A percentile compares a stretch with the other conserved stretches of the same genome.
Conservation (phyloP, 2,888 invertebrate genomes). For the Platycheirus albimanus region DNA sequence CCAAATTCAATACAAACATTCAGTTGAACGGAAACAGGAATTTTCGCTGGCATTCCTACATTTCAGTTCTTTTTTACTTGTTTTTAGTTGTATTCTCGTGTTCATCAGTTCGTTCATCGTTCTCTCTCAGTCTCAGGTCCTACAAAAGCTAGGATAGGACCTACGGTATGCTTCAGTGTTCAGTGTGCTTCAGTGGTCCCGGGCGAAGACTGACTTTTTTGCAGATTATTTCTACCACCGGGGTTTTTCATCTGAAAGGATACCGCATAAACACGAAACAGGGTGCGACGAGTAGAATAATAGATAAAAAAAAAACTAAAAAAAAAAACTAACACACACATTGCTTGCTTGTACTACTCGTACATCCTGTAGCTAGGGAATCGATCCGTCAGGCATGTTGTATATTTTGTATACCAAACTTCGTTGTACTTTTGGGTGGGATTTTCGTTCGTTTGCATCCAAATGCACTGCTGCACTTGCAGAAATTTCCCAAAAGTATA, state of each 20-base stretch:
- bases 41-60: constrained; percentile 55
- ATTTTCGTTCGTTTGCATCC: constrained; percentile 67
- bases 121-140: constrained; percentile 22
- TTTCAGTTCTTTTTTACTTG: constrained; percentile 23
- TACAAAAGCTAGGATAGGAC: no score
- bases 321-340: constrained; percentile 36
- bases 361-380: constrained; percentile 54
- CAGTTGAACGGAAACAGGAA: constrained; percentile 62
- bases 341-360: constrained; percentile 18
- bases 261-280: constrained; percentile 70
- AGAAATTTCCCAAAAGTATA: constrained; percentile 67
- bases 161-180: constrained; percentile 34
- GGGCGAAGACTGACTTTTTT: constrained; percentile 58
- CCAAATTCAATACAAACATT: constrained; percentile 72
- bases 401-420: constrained; percentile 9
- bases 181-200: constrained; percentile 58
- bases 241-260: constrained; percentile 68
- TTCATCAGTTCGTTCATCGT: constrained; percentile 29
- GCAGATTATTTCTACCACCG: constrained; percentile 65
- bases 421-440: constrained; percentile 52
- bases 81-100: constrained; percentile 22
- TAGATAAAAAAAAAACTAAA: no score
- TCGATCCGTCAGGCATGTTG: constrained; percentile 64
- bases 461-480: constrained; percentile 72
- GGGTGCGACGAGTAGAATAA: constrained; percentile 58